A percentile compares a stretch with the other conserved stretches of the same genome.
phyloP scores from a whole-genome alignment of 2,888 invertebrate genomes.

The Ptycholaimellus sp. region DNA sequence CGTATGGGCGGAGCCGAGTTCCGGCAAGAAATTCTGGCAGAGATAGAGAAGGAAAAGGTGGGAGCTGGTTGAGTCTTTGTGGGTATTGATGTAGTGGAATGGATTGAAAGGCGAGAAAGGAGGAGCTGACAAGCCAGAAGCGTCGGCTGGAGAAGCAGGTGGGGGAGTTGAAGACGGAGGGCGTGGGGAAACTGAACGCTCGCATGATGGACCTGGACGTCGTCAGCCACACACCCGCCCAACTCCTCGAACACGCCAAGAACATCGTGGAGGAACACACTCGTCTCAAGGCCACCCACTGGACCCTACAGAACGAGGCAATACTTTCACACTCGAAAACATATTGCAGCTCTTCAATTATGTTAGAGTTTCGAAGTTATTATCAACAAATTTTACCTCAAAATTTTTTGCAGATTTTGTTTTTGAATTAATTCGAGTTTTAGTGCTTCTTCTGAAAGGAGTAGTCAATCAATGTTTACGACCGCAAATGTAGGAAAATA shows the following conservation, averaged over 20 bases:
- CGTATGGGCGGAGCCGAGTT: constrained; percentile 57
- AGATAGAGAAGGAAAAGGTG: no score
- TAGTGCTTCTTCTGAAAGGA: no score
- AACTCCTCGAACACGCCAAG: constrained; percentile 28
- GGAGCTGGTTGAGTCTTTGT: no score
- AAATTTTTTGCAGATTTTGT: no score
- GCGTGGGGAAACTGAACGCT: constrained; percentile 59
- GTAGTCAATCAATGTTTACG: no score
- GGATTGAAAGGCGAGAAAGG: constrained; percentile 44
- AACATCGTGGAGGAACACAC: constrained; percentile 72
- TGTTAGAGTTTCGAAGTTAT: no score
- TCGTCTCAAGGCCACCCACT: constrained; percentile 64
- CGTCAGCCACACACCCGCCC: constrained; percentile 26
- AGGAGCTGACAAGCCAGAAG: constrained; percentile 55
- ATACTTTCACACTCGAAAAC: no score
- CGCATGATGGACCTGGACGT: constrained; percentile 75
- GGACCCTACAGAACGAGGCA: constrained; percentile 59
- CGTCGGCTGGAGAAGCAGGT: constrained; percentile 69
- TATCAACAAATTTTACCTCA: no score
- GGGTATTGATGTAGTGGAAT: neutral
- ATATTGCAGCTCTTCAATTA: no score
- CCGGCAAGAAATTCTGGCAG: constrained; percentile 43
- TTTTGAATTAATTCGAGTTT: no score
- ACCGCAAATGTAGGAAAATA: no score
- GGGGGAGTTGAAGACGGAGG: constrained; percentile 65